Conservation (phyloP, 2,888 invertebrate genomes). For the Athrips mouffetella region DNA sequence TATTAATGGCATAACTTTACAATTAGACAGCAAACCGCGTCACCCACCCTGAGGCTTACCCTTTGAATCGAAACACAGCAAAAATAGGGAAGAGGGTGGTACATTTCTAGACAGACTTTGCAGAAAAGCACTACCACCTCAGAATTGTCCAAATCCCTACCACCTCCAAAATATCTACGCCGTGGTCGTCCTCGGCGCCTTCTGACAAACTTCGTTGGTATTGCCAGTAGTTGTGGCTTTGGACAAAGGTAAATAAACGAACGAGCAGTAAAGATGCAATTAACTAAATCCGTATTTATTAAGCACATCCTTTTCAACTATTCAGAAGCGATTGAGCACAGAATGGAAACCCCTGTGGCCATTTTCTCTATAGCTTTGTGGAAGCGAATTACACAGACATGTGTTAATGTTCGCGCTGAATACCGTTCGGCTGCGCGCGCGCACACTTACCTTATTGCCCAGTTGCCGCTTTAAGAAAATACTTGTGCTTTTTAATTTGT, state of each 20-base stretch:
- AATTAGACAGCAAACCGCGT: too few species aligned
- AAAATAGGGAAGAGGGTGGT: too few species aligned
- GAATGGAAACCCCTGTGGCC: background rate
- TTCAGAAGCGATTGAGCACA: background rate
- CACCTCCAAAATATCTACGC: too few species aligned
- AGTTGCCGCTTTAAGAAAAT: conserved; percentile 24
- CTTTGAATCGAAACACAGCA: too few species aligned
- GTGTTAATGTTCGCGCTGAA: conserved; percentile 31
- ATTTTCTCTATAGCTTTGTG: conserved; percentile 1
- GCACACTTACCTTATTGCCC: conserved; percentile 42
- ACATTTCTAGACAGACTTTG: too few species aligned
- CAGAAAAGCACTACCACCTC: too few species aligned
- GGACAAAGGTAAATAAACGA: background rate
- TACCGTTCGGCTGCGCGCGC: conserved; percentile 29
- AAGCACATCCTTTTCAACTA: background rate
- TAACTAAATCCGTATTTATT: background rate
- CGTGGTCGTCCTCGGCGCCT: too few species aligned
- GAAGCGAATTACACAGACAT: conserved; percentile 6
- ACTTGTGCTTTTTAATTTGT: background rate
- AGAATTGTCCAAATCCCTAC: too few species aligned
- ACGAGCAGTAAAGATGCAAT: background rate
- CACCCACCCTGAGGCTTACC: too few species aligned
- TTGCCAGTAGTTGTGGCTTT: too few species aligned
- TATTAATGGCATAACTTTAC: too few species aligned
- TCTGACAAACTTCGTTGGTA: too few species aligned